phyloP scores from a whole-genome alignment of 2,797 vertebrate species.

The Sparidentex hasta region DNA sequence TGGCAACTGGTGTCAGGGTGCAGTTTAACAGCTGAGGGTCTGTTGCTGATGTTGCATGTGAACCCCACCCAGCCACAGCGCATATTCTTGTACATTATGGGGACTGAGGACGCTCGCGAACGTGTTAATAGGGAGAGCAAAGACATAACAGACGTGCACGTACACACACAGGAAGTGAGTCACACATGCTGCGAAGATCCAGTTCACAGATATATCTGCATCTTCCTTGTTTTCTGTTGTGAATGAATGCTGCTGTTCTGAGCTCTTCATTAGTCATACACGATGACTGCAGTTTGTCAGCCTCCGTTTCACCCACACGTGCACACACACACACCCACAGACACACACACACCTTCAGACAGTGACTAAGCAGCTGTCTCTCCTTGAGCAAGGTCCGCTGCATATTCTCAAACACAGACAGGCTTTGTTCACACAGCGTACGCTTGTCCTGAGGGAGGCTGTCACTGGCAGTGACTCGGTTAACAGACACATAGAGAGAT shows the following conservation, averaged over 20 bases:
- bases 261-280: slow-evolving; percentile 56
- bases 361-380: slow-evolving; percentile 72
- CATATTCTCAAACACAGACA: slow-evolving; percentile 58
- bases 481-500: slow-evolving; percentile 51
- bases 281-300: slow-evolving; percentile 26
- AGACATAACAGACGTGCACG: slow-evolving; percentile 6
- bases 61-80: slow-evolving; percentile 50
- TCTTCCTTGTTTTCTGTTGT: slow-evolving; percentile 8
- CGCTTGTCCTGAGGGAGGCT: slow-evolving; percentile 42
- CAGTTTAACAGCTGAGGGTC: slow-evolving; percentile 67
- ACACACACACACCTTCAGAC: slow-evolving; percentile 46
- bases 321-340: neutral
- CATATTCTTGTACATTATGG: neutral
- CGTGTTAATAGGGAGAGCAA: slow-evolving; percentile 7
- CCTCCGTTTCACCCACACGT: slow-evolving; percentile 26
- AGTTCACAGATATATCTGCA: slow-evolving; percentile 32
- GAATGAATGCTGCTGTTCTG: slow-evolving; percentile 45
- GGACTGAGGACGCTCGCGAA: slow-evolving; percentile 11
- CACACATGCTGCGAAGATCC: slow-evolving; percentile 36
- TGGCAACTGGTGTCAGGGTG: slow-evolving; percentile 60
- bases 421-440: slow-evolving; percentile 63
- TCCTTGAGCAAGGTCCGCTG: slow-evolving; percentile 64
- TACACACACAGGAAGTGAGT: slow-evolving; percentile 65
- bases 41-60: slow-evolving; percentile 52
- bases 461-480: slow-evolving; percentile 58